Evolutionary conservation across 2,797 vertebrate genomes (phyloP), one percentile per base, ranked within the genome.

Genomic region (Ctenosaura bakeri): DNA sequence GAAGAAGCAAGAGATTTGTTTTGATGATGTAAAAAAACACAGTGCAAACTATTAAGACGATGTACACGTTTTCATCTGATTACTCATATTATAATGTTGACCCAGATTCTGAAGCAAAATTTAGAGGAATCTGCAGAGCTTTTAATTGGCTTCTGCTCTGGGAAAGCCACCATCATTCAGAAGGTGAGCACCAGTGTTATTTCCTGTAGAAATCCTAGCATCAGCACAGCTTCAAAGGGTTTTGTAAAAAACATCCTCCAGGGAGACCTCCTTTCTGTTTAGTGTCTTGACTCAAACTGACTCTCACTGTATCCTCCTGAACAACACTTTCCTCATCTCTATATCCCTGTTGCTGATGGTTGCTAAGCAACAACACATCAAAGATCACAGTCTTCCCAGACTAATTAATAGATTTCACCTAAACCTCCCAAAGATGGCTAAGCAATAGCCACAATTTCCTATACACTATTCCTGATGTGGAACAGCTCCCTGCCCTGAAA

Each of bases 291-390:
- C 2, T 32, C 4, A 69, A 18, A 0, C 66, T 14, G 92, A 85
- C 38, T 59, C 35, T 3, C 0, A 52, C 12, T 6, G 35, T 54
- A 77, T 84, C 69, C 82, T 87, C 73, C 56, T 50, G 50, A 88
- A 88, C 46, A 73, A 81, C 52, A 76, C 46, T 66, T 85, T 76
- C 91, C 35, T 50, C 46, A 78, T 85, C 50, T 71, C 91, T 38
- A 85, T 85, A 91, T 90, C 90, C 89, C 78, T 74, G 85, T 90
- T 83, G 86, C 35, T 71, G 42, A 73, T 90, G 35, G 93, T 96
- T 94, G 94, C 96, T 94, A 95, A 87, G 94, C 94, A 94, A 96
- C 93, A 52, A 96, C 93, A 52, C 83, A 78, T 92, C 88, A 66
- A 89, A 5, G 32, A 35, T 74, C 93, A 83, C 86, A 88, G 59